phyloP scores from a whole-genome alignment of 2,113 vertebrate genomes.

The Caranx melampygus region DNA sequence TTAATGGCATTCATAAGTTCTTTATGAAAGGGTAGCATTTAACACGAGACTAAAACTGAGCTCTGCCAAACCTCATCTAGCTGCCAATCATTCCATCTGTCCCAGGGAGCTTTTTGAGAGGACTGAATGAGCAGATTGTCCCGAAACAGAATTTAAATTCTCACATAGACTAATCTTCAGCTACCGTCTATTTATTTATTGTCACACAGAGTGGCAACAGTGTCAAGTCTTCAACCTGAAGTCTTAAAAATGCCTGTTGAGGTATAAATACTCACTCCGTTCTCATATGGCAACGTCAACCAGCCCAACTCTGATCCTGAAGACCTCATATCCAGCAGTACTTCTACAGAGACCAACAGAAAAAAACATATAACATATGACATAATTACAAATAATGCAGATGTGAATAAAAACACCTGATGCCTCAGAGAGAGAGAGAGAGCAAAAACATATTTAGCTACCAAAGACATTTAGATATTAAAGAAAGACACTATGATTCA shows the following conservation, averaged over 20 bases:
- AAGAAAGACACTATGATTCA: background rate
- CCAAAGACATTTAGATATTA: background rate
- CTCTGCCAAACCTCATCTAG: constrained; percentile 65
- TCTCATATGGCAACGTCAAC: constrained; percentile 90
- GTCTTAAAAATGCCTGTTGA: constrained; percentile 68
- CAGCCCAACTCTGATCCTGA: constrained; percentile 94
- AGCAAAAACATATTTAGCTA: background rate
- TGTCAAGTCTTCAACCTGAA: constrained; percentile 47
- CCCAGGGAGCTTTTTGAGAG: constrained; percentile 44
- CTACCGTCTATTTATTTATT: background rate
- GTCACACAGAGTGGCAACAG: background rate
- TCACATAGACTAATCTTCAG: background rate
- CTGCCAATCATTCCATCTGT: constrained; percentile 72
- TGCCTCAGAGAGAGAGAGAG: background rate
- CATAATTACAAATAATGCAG: background rate
- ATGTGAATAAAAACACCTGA: constrained; percentile 6
- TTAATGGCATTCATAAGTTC: constrained; percentile 68
- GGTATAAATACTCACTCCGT: constrained; percentile 88
- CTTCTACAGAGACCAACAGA: constrained; percentile 82
- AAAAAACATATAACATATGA: constrained; percentile 27
- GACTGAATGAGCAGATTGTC: constrained; percentile 43
- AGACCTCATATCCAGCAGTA: constrained; percentile 92
- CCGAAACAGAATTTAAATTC: constrained; percentile 34
- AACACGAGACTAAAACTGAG: constrained; percentile 50
- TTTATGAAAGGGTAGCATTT: constrained; percentile 72